These are phyloP conservation scores for Drosophila stalkeri DNA, from an alignment of 2,888 invertebrate species.

Conservation along the genomic window DNA sequence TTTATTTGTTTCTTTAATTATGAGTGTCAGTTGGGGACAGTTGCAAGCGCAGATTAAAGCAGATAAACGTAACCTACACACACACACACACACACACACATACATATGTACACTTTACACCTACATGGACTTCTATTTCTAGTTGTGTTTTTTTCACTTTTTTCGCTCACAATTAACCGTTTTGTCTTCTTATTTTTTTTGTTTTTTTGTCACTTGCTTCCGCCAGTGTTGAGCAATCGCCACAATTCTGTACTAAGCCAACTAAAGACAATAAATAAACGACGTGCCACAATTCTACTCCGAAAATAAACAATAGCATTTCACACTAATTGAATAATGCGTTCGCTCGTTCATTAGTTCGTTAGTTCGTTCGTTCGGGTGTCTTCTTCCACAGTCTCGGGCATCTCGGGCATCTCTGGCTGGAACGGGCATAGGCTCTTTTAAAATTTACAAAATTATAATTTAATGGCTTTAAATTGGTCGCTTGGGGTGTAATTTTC, in stretches of 20 bases:
- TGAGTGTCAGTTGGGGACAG: constrained; percentile 76
- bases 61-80: constrained; percentile 69
- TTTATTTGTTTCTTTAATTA: constrained; percentile 81
- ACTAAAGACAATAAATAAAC: constrained; percentile 6
- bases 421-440: constrained; percentile 43
- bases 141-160: constrained; percentile 51
- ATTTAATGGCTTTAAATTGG: constrained; percentile 80
- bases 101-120: background rate
- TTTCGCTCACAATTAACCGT: constrained; percentile 42
- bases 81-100: constrained; percentile 5
- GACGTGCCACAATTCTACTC: constrained; percentile 43
- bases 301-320: constrained; percentile 66
- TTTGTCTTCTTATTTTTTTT: constrained; percentile 12
- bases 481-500: constrained; percentile 81
- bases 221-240: constrained; percentile 54
- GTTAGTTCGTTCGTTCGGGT: constrained; percentile 56
- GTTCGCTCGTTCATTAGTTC: constrained; percentile 29
- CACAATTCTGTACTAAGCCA: constrained; percentile 34
- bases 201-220: constrained; percentile 33
- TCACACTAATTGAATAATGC: constrained; percentile 75
- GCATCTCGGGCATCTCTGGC: constrained; percentile 19
- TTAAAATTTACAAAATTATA: constrained; percentile 75
- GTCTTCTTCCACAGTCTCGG: constrained; percentile 46
- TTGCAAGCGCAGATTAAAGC: constrained; percentile 68
- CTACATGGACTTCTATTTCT: constrained; percentile 28